phyloP scores from a whole-genome alignment of 2,113 vertebrate species.

The Vireo altiloquus region DNA sequence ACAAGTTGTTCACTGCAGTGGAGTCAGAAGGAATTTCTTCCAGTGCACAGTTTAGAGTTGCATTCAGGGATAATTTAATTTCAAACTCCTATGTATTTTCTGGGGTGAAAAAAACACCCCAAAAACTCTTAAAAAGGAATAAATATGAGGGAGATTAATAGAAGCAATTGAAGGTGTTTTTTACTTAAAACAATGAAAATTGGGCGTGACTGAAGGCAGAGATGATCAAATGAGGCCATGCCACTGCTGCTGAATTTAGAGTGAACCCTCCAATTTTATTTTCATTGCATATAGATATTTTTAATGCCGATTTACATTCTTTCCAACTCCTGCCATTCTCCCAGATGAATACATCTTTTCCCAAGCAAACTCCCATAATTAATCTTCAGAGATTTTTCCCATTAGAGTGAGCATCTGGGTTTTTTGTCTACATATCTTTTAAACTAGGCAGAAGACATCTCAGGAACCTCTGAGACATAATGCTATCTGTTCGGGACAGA shows the following conservation, averaged over 20 bases:
- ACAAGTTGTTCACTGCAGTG: not conserved
- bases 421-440: not conserved
- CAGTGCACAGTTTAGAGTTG: not conserved
- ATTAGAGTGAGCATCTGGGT: not conserved
- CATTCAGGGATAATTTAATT: not conserved
- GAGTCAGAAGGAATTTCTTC: constrained; percentile 6
- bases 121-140: not conserved
- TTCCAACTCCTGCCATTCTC: not conserved
- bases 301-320: not conserved
- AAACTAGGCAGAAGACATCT: not conserved
- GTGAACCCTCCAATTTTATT: not conserved
- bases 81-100: not conserved
- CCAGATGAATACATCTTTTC: not conserved
- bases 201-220: not conserved
- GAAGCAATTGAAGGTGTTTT: not conserved
- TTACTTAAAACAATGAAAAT: not conserved
- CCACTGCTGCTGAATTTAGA: not conserved
- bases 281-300: not conserved
- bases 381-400: not conserved
- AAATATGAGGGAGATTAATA: not conserved
- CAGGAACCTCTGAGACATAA: not conserved
- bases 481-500: not conserved
- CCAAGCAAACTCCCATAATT: not conserved
- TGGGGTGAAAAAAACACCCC: not conserved
- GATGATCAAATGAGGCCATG: not conserved